Evolutionary conservation across 2,113 vertebrate genomes (phyloP).

Genomic region (Eptesicus fuscus): DNA sequence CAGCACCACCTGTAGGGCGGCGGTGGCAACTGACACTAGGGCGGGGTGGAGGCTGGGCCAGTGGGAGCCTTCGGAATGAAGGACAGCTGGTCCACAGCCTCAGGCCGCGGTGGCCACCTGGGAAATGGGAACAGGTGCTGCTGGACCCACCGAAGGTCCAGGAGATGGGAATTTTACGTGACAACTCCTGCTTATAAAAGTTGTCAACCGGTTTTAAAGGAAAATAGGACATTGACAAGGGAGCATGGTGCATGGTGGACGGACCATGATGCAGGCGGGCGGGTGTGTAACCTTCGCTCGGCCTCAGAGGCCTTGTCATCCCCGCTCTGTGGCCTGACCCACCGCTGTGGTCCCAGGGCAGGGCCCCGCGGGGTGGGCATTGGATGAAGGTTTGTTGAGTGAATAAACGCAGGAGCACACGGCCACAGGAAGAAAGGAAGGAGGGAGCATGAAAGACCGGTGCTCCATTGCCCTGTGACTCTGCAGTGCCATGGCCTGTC

Average conservation of each 20-base stretch:
- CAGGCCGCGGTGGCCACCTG: background rate
- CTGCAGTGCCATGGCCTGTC: background rate
- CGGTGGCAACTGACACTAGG: background rate
- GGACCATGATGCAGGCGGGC: accelerated
- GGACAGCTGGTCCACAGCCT: too few species aligned
- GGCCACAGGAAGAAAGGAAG: accelerated
- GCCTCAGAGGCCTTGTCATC: background rate
- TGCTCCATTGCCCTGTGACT: background rate
- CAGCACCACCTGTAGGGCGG: accelerated
- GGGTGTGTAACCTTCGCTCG: background rate
- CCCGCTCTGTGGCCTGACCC: background rate
- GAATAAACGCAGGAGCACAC: background rate
- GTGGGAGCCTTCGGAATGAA: background rate
- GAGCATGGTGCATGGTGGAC: background rate
- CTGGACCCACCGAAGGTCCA: background rate
- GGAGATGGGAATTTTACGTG: background rate
- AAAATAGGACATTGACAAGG: background rate
- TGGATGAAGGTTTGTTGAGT: background rate
- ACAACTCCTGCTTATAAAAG: background rate
- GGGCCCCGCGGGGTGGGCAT: accelerated
- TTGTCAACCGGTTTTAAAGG: background rate
- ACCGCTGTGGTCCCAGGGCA: background rate
- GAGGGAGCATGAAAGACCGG: too few species aligned
- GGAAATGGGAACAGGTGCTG: background rate
- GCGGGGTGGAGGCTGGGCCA: background rate